These are phyloP conservation scores for Gastracanthus pulcherrimus DNA, from an alignment of 2,888 invertebrate species.

Conservation along the genomic window DNA sequence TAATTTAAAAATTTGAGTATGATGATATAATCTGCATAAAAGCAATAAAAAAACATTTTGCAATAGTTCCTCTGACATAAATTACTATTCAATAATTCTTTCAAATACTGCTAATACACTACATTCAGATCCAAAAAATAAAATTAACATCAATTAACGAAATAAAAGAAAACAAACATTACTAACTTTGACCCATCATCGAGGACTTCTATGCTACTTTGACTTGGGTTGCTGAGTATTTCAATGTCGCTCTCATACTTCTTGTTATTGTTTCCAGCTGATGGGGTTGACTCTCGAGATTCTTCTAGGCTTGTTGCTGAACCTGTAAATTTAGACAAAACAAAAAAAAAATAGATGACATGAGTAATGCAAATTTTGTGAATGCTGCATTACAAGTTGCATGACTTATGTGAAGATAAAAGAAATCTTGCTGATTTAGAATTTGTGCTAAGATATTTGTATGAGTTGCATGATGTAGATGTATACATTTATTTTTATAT, in stretches of 20 bases:
- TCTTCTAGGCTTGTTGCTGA: constrained; percentile 76
- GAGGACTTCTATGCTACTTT: constrained; percentile 84
- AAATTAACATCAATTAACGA: not conserved
- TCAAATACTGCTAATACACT: not conserved
- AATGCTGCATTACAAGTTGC: not conserved
- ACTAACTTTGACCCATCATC: constrained; percentile 77
- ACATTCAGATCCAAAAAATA: not conserved
- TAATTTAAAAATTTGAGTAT: too few species aligned
- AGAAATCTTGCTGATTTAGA: not conserved
- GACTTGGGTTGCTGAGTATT: constrained; percentile 85
- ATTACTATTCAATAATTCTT: not conserved
- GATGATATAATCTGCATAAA: too few species aligned
- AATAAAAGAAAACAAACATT: constrained; percentile 10
- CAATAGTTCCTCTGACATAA: too few species aligned
- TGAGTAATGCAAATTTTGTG: not conserved
- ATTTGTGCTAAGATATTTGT: not conserved
- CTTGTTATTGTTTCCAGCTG: constrained; percentile 68
- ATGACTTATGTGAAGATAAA: not conserved
- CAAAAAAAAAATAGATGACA: too few species aligned
- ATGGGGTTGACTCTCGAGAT: constrained; percentile 74
- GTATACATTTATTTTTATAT: not conserved
- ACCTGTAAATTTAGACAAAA: constrained; percentile 66
- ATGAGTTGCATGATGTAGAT: not conserved
- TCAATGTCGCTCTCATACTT: constrained; percentile 84
- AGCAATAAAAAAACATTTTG: not conserved